Percentiles rank a stretch among this genome's conserved stretches.
Conservation (phyloP, 1,140 invertebrate genomes). For the Tyrophagus putrescentiae region DNA sequence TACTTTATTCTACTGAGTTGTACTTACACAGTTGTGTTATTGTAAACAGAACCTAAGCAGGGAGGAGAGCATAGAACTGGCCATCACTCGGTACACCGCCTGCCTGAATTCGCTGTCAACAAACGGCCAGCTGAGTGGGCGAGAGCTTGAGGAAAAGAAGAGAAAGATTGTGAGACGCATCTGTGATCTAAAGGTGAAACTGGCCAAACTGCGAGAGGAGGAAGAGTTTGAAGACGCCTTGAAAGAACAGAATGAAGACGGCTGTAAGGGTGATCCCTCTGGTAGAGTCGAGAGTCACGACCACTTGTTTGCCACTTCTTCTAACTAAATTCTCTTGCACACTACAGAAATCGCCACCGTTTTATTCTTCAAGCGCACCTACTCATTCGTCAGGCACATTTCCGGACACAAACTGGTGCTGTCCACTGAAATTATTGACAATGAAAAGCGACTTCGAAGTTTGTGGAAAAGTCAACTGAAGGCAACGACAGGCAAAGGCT, state of each 20-base stretch:
- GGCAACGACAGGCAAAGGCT: no score
- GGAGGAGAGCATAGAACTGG: constrained; percentile 4
- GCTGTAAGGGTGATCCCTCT: not conserved
- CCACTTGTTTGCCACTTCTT: not conserved
- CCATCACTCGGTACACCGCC: constrained; percentile 3
- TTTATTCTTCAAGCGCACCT: constrained; percentile 10
- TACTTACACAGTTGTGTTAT: not conserved
- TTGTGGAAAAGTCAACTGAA: not conserved
- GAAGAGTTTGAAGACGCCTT: constrained; percentile 8
- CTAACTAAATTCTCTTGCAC: not conserved
- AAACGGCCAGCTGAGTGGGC: not conserved
- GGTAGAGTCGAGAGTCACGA: not conserved
- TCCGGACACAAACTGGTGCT: constrained; percentile 11
- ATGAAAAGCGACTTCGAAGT: constrained; percentile 1
- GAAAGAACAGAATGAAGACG: not conserved
- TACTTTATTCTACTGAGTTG: not conserved
- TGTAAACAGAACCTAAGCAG: not conserved
- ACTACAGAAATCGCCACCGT: not conserved
- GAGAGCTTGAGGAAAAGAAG: constrained; percentile 18
- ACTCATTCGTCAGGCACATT: not conserved
- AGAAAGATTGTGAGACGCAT: constrained; percentile 13
- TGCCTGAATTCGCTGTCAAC: not conserved
- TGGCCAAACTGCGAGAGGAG: constrained; percentile 19
- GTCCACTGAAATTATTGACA: constrained; percentile 8
- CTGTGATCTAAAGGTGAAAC: constrained; percentile 22